Conservation (phyloP, 1,140 invertebrate species). For the Mizuhopecten yessoensis region DNA sequence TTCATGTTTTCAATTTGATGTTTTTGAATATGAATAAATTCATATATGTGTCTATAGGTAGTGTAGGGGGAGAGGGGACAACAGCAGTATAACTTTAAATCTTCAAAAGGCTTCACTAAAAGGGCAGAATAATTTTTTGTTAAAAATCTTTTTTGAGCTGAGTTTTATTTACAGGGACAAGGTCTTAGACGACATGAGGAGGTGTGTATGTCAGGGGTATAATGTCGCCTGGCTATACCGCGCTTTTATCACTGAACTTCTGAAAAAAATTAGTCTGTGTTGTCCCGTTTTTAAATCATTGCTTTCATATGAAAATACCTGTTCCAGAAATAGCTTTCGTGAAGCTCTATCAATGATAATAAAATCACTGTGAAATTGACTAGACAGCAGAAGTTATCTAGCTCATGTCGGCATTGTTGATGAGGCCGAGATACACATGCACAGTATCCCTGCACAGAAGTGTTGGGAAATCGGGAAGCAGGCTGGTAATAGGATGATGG, state of each 20-base stretch:
- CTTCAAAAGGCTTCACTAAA: neutral
- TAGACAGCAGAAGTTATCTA: neutral
- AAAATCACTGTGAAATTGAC: neutral
- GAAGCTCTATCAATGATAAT: neutral
- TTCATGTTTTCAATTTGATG: neutral
- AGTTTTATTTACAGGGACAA: neutral
- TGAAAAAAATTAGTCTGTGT: neutral
- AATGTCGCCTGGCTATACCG: neutral
- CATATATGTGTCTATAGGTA: neutral
- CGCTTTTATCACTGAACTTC: neutral
- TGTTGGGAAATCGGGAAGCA: neutral
- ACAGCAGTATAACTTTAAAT: neutral
- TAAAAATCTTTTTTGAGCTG: slow-evolving; percentile 9
- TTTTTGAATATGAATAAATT: slow-evolving; percentile 32
- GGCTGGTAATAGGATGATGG: neutral
- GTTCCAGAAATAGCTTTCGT: neutral
- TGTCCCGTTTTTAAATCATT: neutral
- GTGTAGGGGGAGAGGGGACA: neutral
- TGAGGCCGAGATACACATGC: neutral
- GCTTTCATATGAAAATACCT: neutral
- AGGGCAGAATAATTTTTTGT: neutral
- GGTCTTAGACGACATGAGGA: neutral
- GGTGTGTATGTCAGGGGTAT: neutral
- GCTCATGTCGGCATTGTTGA: neutral
- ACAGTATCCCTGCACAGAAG: neutral